These are phyloP conservation scores for Drosophila niveifrons DNA, from an alignment of 2,888 invertebrate genomes.

Conservation along the genomic window DNA sequence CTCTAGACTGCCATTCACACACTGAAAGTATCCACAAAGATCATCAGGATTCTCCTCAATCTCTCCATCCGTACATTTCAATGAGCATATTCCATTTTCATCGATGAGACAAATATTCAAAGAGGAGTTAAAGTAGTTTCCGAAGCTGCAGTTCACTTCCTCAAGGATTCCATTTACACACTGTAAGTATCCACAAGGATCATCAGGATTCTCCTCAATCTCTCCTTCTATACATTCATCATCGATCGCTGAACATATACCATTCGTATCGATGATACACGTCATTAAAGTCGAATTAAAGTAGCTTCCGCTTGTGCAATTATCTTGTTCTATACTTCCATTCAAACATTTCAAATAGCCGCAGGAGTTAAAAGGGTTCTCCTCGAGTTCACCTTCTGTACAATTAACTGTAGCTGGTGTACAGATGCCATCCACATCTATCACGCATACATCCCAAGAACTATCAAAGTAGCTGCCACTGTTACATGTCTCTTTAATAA, in stretches of 20 bases:
- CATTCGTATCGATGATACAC: constrained; percentile 5
- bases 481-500: constrained; percentile 24
- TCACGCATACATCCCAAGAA: constrained; percentile 25
- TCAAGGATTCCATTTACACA: not conserved
- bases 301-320: constrained; percentile 6
- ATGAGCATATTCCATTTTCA: constrained; percentile 28
- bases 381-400: constrained; percentile 18
- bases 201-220: not conserved
- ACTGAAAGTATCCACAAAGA: not conserved
- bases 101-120: constrained; percentile 37
- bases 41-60: not conserved
- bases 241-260: not conserved
- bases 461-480: constrained; percentile 32
- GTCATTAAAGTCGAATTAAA: constrained; percentile 4
- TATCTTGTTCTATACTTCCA: constrained; percentile 3
- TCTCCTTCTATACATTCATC: not conserved
- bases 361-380: constrained; percentile 20
- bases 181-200: constrained; percentile 14
- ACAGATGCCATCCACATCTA: constrained; percentile 27
- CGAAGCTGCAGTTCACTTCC: constrained; percentile 17
- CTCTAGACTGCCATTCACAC: not conserved
- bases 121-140: constrained; percentile 11
- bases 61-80: not conserved
- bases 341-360: constrained; percentile 41
- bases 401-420: constrained; percentile 15